phyloP scores from a whole-genome alignment of 1,140 invertebrate species.

The Cataglyphis hispanica region DNA sequence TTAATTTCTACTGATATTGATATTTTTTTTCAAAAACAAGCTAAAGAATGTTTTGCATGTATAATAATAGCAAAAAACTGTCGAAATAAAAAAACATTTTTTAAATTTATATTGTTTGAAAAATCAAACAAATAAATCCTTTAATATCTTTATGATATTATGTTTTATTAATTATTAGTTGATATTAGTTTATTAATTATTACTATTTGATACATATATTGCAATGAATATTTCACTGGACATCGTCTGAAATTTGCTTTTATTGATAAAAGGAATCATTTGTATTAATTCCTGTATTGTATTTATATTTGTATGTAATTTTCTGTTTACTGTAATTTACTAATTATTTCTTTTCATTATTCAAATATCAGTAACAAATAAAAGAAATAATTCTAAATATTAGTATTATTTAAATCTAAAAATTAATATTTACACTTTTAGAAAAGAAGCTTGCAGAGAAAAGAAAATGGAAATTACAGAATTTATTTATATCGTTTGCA shows the following conservation, averaged over 20 bases:
- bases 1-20: no score
- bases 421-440: not conserved
- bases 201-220: not conserved
- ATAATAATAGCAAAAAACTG: no score
- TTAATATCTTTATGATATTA: not conserved
- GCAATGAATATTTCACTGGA: not conserved
- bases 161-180: not conserved
- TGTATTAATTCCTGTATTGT: constrained; percentile 2
- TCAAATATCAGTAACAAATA: not conserved
- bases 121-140: no score
- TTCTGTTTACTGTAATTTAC: not conserved
- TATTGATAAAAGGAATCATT: not conserved
- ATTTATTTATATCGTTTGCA: constrained; percentile 8
- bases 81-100: no score
- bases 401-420: not conserved
- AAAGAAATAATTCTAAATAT: constrained; percentile 6
- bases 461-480: not conserved
- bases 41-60: no score
- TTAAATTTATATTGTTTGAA: no score
- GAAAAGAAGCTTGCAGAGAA: not conserved
- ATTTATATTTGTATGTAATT: not conserved
- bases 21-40: no score
- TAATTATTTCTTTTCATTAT: not conserved
- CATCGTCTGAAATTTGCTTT: not conserved
- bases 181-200: no score